These are phyloP conservation scores for Oscheius sp. DNA, from an alignment of 2,888 invertebrate genomes.

Conservation along the genomic window DNA sequence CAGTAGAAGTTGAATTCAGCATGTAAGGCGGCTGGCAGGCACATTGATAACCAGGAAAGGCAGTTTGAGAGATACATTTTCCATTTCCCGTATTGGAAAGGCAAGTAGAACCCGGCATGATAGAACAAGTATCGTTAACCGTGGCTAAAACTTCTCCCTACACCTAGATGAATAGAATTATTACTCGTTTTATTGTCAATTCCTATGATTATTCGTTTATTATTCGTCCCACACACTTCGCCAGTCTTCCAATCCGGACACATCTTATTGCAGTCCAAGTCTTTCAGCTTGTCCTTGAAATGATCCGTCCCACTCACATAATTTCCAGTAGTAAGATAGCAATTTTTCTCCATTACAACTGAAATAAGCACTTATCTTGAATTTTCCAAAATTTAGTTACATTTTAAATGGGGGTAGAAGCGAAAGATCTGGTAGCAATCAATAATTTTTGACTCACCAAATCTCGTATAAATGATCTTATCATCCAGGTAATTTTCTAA, in stretches of 20 bases:
- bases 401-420: too few relatives aligned
- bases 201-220: not conserved
- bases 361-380: not conserved
- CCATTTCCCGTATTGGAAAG: not conserved
- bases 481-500: not conserved
- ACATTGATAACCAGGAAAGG: not conserved
- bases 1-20: not conserved
- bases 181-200: not conserved
- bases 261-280: not conserved
- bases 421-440: too few relatives aligned
- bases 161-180: too few relatives aligned
- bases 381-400: not conserved
- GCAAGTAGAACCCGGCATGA: not conserved
- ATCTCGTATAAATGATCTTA: not conserved
- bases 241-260: slow-evolving; percentile 1
- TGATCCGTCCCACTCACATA: not conserved
- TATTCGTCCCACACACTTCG: not conserved
- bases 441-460: too few relatives aligned
- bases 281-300: not conserved
- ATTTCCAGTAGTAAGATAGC: slow-evolving; percentile 1
- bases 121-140: not conserved
- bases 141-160: not conserved
- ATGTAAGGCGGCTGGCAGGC: not conserved
- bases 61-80: not conserved
- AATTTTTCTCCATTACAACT: not conserved